Evolutionary conservation across 2,797 vertebrate species (phyloP).

Genomic region (Cryptoprocta ferox): DNA sequence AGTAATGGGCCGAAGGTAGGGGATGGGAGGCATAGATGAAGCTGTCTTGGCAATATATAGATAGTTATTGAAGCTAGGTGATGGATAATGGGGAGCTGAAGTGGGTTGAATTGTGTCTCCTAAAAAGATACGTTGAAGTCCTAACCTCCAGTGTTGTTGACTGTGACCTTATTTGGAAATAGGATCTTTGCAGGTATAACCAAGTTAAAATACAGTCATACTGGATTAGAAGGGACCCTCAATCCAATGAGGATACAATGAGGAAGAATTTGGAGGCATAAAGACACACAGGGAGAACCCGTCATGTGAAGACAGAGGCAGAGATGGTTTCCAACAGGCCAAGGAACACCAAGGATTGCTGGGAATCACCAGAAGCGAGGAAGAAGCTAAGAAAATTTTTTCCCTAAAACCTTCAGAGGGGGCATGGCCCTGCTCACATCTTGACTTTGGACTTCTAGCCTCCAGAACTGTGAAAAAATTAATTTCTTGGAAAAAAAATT

Average conservation of each 20-base stretch:
- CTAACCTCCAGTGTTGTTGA: not conserved
- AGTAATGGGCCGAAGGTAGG: not conserved
- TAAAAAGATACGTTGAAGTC: not conserved
- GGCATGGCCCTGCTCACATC: not conserved
- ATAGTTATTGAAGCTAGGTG: not conserved
- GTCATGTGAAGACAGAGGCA: not conserved
- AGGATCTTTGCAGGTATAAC: not conserved
- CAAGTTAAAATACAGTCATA: not conserved
- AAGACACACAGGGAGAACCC: not conserved
- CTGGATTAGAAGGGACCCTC: not conserved
- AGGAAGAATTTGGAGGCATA: not conserved
- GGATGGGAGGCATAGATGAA: not conserved
- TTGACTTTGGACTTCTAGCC: not conserved
- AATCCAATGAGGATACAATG: not conserved
- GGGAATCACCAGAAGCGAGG: not conserved
- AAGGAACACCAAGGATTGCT: not conserved
- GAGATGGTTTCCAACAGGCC: not conserved
- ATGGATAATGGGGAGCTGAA: not conserved
- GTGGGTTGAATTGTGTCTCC: not conserved
- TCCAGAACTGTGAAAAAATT: not conserved
- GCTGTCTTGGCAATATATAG: not conserved
- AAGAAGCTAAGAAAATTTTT: not conserved
- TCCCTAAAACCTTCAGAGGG: not conserved
- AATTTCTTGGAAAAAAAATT: not conserved
- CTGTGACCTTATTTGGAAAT: not conserved